Evolutionary conservation across 2,113 vertebrate genomes (phyloP).

Genomic region (Mola mola): DNA sequence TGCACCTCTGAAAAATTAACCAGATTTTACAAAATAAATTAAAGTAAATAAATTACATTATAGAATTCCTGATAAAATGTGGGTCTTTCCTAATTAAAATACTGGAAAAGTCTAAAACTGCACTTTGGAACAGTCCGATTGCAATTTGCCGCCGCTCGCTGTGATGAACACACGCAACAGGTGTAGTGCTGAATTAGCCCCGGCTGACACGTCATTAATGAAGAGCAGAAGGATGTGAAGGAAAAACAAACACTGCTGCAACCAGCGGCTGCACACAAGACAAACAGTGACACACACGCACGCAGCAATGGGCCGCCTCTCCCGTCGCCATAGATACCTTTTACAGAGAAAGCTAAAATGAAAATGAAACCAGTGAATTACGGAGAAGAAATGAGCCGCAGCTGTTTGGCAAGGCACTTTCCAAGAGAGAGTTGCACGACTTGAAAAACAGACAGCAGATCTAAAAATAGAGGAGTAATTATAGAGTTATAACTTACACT

Average conservation of each 20-base stretch:
- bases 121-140: no score
- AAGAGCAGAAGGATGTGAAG: conserved; percentile 52
- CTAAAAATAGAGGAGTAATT: no score
- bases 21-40: no score
- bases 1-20: no score
- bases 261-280: conserved; percentile 67
- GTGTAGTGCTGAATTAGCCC: conserved; percentile 21
- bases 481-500: not conserved
- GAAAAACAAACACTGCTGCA: conserved; percentile 76
- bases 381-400: conserved; percentile 47
- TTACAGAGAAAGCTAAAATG: conserved; percentile 42
- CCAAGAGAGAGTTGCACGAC: not conserved
- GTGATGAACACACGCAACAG: conserved; percentile 1
- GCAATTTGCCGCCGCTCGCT: no score
- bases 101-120: no score
- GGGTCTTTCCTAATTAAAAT: no score
- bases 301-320: conserved; percentile 25
- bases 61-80: no score
- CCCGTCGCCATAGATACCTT: conserved; percentile 62
- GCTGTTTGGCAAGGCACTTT: conserved; percentile 12
- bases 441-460: not conserved
- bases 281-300: conserved; percentile 65
- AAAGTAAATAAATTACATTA: no score
- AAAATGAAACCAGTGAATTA: conserved; percentile 61
- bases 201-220: conserved; percentile 47